Percentiles rank a stretch among this genome's conserved stretches.
Evolutionary conservation across 2,888 invertebrate genomes (phyloP).

Genomic region (Macrophya alboannulata): DNA sequence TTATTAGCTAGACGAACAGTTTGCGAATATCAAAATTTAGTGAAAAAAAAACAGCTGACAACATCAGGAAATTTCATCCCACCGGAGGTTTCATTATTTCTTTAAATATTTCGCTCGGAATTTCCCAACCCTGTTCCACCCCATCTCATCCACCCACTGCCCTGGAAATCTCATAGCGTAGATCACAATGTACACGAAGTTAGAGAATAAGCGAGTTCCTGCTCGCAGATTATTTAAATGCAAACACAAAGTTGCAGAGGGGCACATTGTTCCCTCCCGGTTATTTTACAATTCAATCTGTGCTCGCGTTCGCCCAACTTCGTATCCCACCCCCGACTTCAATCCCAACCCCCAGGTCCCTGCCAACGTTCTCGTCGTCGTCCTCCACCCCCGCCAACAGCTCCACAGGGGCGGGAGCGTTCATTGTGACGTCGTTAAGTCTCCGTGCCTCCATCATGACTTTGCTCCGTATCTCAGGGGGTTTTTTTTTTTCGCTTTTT

Average conservation of each 20-base stretch:
- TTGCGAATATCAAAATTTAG: background rate
- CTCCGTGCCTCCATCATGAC: conserved; percentile 75
- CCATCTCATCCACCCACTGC: conserved; percentile 22
- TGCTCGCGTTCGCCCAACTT: conserved; percentile 64
- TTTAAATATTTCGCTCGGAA: conserved; percentile 46
- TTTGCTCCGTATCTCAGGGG: conserved; percentile 59
- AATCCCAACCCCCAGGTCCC: conserved; percentile 7
- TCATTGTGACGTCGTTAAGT: conserved; percentile 78
- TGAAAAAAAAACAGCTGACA: background rate
- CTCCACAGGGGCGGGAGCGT: conserved; percentile 66
- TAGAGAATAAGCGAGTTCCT: conserved; percentile 62
- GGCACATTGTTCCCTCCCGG: conserved; percentile 74
- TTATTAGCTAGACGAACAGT: background rate
- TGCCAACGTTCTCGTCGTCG: conserved; percentile 32
- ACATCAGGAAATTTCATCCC: conserved; percentile 8
- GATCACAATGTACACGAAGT: conserved; percentile 57
- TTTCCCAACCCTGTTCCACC: conserved; percentile 3
- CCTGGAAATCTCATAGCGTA: conserved; percentile 44
- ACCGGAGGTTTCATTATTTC: conserved; percentile 21
- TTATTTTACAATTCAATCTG: conserved; percentile 79
- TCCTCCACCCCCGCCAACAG: conserved; percentile 55
- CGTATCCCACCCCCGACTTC: conserved; percentile 33
- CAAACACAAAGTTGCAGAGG: conserved; percentile 77
- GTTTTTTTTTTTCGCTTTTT: conserved; percentile 56
- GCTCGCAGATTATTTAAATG: conserved; percentile 79